Evolutionary conservation across 2,888 invertebrate genomes (phyloP).

Genomic region (Hipparchia semele): DNA sequence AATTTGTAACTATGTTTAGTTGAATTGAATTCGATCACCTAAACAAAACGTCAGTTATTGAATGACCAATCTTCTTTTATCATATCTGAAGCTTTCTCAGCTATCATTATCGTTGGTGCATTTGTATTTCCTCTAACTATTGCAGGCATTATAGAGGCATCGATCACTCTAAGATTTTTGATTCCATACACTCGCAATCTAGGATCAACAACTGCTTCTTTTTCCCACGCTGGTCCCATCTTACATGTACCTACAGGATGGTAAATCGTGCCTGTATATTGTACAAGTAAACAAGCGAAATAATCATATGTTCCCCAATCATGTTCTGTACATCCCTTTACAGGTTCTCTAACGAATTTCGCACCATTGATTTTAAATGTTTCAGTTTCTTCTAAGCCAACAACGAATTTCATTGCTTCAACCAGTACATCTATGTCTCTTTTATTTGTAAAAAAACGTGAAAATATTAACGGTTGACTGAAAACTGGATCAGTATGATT

Average conservation of each 20-base stretch:
- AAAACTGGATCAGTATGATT: constrained; percentile 87
- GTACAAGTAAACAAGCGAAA: constrained; percentile 85
- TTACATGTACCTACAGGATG: constrained; percentile 89
- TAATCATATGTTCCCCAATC: constrained; percentile 86
- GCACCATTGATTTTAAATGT: constrained; percentile 83
- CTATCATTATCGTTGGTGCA: constrained; percentile 93
- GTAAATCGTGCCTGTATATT: constrained; percentile 87
- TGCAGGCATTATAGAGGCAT: constrained; percentile 86
- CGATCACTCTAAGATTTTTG: constrained; percentile 85
- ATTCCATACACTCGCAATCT: constrained; percentile 85
- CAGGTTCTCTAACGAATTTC: constrained; percentile 77
- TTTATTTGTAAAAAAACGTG: constrained; percentile 85
- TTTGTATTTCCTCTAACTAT: constrained; percentile 90
- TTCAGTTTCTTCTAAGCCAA: constrained; percentile 83
- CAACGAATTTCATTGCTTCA: constrained; percentile 83
- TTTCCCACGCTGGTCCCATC: constrained; percentile 86
- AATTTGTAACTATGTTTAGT: not conserved
- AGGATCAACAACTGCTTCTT: constrained; percentile 85
- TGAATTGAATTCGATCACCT: too few species aligned
- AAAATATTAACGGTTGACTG: constrained; percentile 88
- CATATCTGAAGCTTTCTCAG: constrained; percentile 91
- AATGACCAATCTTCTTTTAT: constrained; percentile 84
- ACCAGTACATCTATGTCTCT: constrained; percentile 85
- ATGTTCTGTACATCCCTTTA: constrained; percentile 82
- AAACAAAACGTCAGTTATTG: too few species aligned